Base-by-base conservation (phyloP, 2,888 invertebrate genomes). In the Acanthopleura granulata region DNA sequence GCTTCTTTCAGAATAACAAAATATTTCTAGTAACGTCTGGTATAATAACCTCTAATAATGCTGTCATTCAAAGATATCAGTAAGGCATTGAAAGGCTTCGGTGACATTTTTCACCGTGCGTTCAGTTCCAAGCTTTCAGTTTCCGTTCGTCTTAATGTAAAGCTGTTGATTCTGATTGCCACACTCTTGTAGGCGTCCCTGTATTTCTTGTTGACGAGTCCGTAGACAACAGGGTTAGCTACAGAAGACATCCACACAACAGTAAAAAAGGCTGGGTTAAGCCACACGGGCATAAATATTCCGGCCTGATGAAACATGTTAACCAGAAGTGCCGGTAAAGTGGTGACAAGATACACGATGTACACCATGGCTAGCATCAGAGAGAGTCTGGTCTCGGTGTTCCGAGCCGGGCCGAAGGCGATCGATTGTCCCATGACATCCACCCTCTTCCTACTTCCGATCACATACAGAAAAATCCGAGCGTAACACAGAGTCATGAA, bases 151-250 rank as follows among this genome's bases (percentile, higher is more conserved):
- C 40, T 40, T 40, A 40, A 6, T 3, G 40, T 40, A 9, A 40
- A 40, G 40, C 57, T 57, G 57, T 18, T 57, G 18, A 57, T 18
- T 57, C 12, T 57, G 6, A 3, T n/a, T 18, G 57, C 57, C 22
- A 57, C 57, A 22, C 4, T 22, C 22, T 57, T 57, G 22, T 57
- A 57, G 57, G 57, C 57, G n/a, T 57, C 57, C 22, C 57, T 57
- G 57, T 57, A 57, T 22, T 57, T 57, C 57, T 57, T 57, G 57
- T 57, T 57, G 57, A 57, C 57, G n/a, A 57, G 57, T 6, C 57
- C 57, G 22, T 57, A 57, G 3, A 57, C 57, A 57, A 57, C 22
- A 22, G 57, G 57, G 22, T 57, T 57, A 22, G 22, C n/a, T n/a
- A 12, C 57, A 12, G 57, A 18, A 1, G 57, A 57, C 22, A 22